These are phyloP conservation scores for Porites cylindrica DNA, from an alignment of 92 coral and sea anemone species.

Conservation along the genomic window DNA sequence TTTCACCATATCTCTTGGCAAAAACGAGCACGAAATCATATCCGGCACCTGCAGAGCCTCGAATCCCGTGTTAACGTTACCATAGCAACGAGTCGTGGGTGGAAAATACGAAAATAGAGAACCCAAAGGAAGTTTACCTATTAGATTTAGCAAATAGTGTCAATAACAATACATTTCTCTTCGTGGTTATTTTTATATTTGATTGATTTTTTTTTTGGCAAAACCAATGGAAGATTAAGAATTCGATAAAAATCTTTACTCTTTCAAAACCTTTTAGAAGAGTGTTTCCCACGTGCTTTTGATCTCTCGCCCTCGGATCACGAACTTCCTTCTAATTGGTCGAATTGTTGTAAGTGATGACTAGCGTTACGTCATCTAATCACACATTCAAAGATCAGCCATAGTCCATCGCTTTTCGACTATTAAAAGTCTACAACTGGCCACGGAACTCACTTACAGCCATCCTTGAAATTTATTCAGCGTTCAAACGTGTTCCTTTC, in stretches of 20 bases:
- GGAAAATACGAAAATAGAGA: not conserved
- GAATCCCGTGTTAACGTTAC: conserved; percentile 7
- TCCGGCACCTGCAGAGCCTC: conserved; percentile 9
- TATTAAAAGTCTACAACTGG: conserved; percentile 27
- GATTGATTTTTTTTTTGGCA: not conserved
- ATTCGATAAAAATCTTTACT: not conserved
- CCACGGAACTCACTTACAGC: not conserved
- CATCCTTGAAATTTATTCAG: conserved; percentile 31
- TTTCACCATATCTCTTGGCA: not conserved
- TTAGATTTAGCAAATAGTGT: no score
- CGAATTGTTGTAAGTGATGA: conserved; percentile 23
- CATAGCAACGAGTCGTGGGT: conserved; percentile 25
- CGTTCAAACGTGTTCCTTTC: not conserved
- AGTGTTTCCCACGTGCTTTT: conserved; percentile 46
- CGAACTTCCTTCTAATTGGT: conserved; percentile 36
- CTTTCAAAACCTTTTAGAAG: not conserved
- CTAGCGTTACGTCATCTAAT: conserved; percentile 56
- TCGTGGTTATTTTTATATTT: not conserved
- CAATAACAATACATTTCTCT: no score
- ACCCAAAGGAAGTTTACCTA: not conserved
- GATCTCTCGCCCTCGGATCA: conserved; percentile 38
- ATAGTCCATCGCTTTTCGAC: not conserved
- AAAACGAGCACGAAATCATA: not conserved
- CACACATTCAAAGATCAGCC: conserved; percentile 43
- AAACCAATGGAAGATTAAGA: not conserved